Conservation (phyloP, 2,113 vertebrate genomes). For the Gnathonemus echidnorhynchus region DNA sequence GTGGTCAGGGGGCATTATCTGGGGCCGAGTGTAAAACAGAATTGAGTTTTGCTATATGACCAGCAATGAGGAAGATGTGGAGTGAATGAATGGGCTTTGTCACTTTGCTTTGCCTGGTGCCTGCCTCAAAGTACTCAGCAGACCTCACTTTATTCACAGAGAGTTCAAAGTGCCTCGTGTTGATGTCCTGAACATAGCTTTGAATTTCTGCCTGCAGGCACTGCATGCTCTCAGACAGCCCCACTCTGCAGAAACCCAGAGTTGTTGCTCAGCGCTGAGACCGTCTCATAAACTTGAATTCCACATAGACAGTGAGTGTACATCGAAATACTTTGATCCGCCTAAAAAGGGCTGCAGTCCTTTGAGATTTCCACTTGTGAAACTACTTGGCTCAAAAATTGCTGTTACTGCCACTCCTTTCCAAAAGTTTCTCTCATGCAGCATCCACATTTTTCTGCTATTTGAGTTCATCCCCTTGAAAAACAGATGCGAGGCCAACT, state of each 20-base stretch:
- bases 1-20: neutral
- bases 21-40: neutral
- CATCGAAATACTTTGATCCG: neutral
- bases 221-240: neutral
- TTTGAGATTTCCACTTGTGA: neutral
- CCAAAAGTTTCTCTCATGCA: neutral
- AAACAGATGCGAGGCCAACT: neutral
- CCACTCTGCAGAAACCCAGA: neutral
- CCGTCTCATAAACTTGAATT: neutral
- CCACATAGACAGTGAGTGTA: neutral
- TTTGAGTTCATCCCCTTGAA: neutral
- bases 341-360: neutral
- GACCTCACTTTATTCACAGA: neutral
- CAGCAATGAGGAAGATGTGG: neutral
- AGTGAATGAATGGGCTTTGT: neutral
- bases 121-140: neutral
- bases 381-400: neutral
- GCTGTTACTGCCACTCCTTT: neutral
- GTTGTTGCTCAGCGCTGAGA: neutral
- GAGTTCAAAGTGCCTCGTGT: neutral
- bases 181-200: neutral
- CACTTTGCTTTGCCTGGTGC: neutral
- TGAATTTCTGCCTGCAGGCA: neutral
- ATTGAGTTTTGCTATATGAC: neutral
- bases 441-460: neutral